Conservation (phyloP, 2,888 invertebrate species). For the Leptinotarsa peninsularis region DNA sequence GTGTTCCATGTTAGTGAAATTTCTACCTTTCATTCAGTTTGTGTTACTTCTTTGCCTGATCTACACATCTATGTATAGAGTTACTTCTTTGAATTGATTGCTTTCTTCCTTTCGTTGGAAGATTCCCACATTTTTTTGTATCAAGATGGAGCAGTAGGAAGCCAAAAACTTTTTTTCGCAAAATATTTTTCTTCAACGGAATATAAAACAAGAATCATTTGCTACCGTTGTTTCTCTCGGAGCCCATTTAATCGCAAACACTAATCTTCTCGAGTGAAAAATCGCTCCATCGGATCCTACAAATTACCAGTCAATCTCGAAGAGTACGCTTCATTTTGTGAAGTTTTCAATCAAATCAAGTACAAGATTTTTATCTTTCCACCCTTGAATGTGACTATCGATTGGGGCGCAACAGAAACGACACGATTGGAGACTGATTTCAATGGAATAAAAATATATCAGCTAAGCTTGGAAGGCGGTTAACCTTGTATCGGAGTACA, state of each 20-base stretch:
- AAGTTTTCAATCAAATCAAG: slow-evolving; percentile 39
- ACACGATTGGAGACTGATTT: neutral
- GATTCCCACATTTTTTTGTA: no score
- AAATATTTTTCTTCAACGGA: no score
- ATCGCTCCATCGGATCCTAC: slow-evolving; percentile 59
- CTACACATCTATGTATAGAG: no score
- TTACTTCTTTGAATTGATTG: no score
- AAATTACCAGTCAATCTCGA: slow-evolving; percentile 59
- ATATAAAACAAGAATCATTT: slow-evolving; percentile 50
- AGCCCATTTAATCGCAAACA: slow-evolving; percentile 55
- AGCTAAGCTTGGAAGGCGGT: no score
- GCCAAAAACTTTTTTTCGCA: no score
- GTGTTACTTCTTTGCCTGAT: no score
- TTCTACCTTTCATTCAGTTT: no score
- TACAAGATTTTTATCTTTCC: slow-evolving; percentile 37
- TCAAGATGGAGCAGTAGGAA: no score
- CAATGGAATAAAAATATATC: neutral
- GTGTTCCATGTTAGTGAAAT: no score
- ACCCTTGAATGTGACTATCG: slow-evolving; percentile 19
- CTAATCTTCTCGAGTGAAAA: slow-evolving; percentile 60
- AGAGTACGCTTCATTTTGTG: slow-evolving; percentile 41
- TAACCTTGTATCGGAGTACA: no score
- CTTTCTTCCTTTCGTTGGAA: no score
- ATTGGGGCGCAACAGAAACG: neutral
- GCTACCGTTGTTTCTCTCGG: slow-evolving; percentile 53